These are phyloP conservation scores for Spheniscus mendiculus DNA, from an alignment of 2,113 vertebrate genomes.

Conservation along the genomic window DNA sequence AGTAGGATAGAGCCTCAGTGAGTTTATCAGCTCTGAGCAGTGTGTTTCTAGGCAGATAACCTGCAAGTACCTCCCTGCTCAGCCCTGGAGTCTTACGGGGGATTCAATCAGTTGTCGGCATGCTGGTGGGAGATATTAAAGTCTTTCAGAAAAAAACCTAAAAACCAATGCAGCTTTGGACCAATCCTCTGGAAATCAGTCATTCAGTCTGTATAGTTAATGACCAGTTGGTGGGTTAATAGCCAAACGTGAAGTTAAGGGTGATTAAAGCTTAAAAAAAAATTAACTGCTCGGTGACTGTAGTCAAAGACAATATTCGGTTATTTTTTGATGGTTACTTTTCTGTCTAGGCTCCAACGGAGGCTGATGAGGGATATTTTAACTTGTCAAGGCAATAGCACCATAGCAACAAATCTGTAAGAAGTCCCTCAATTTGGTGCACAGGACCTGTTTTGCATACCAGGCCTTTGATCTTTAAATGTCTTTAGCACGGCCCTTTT, in stretches of 20 bases:
- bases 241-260: slow-evolving; percentile 29
- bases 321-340: neutral
- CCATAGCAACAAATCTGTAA: neutral
- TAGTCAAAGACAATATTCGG: neutral
- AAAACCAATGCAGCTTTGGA: neutral
- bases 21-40: slow-evolving; percentile 43
- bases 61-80: neutral
- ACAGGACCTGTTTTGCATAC: neutral
- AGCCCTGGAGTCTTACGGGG: neutral
- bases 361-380: neutral
- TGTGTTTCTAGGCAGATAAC: slow-evolving; percentile 49
- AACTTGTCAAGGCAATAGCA: neutral
- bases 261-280: slow-evolving; percentile 18
- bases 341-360: neutral
- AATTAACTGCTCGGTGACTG: neutral
- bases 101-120: slow-evolving; percentile 10
- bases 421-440: neutral
- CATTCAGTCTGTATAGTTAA: neutral
- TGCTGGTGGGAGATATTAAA: slow-evolving; percentile 39
- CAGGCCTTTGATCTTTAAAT: slow-evolving; percentile 3
- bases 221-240: slow-evolving; percentile 22
- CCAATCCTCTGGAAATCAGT: neutral
- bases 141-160: neutral
- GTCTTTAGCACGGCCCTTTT: neutral
- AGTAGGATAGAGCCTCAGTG: neutral